phyloP scores from a whole-genome alignment of 2,113 vertebrate genomes.

The Actinemys pallida region DNA sequence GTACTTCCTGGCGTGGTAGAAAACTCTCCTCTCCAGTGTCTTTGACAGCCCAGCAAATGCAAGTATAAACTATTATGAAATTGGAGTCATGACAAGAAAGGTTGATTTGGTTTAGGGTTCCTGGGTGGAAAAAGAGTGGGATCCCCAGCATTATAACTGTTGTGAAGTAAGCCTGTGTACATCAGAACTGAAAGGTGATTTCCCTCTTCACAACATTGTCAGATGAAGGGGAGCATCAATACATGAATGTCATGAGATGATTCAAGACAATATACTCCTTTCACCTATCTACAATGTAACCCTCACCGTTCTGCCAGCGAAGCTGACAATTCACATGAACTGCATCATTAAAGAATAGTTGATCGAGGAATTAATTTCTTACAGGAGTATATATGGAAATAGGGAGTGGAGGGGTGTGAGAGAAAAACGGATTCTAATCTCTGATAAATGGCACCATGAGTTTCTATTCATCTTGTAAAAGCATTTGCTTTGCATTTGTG shows the following conservation, averaged over 20 bases:
- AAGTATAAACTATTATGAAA: neutral
- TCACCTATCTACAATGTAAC: neutral
- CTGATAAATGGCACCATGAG: neutral
- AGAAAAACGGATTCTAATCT: neutral
- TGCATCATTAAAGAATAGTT: neutral
- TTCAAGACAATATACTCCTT: neutral
- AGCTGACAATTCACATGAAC: neutral
- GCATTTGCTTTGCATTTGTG: neutral
- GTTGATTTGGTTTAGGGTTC: neutral
- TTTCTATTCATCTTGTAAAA: neutral
- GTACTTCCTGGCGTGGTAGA: neutral
- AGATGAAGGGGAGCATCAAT: neutral
- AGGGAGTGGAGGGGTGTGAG: too few relatives aligned
- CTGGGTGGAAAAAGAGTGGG: neutral
- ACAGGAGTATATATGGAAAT: neutral
- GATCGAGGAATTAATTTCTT: neutral
- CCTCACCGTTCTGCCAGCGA: neutral
- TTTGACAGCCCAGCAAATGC: neutral
- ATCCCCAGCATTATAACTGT: neutral
- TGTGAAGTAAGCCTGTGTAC: neutral
- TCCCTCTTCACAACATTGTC: neutral
- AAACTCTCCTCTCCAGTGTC: neutral
- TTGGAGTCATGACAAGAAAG: neutral
- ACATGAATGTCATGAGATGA: neutral
- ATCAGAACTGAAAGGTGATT: neutral